Percentiles rank a stretch among this genome's conserved stretches.
Evolutionary conservation across 1,140 invertebrate genomes (phyloP).

Genomic region (Alviniconcha marisindica): DNA sequence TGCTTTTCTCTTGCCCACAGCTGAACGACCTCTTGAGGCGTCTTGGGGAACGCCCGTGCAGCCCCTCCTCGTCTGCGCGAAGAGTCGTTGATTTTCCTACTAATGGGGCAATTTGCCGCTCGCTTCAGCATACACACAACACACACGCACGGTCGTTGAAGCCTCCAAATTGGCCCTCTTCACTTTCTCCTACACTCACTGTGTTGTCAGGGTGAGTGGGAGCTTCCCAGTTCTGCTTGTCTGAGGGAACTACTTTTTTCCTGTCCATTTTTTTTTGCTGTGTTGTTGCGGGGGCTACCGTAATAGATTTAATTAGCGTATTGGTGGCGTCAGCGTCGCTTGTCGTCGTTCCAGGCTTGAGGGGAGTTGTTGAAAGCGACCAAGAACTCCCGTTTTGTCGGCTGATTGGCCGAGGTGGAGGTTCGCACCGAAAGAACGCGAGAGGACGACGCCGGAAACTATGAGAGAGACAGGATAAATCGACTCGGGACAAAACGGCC

Average conservation of each 20-base stretch:
- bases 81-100: slow-evolving; percentile 33
- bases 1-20: neutral
- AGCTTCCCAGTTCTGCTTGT: neutral
- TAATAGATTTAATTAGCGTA: slow-evolving; percentile 38
- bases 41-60: neutral
- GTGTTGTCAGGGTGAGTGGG: neutral
- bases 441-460: neutral
- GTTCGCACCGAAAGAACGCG: neutral
- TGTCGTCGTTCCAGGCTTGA: neutral
- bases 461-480: slow-evolving; percentile 17
- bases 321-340: slow-evolving; percentile 24
- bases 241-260: neutral
- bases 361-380: slow-evolving; percentile 3
- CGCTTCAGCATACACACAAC: slow-evolving; percentile 25
- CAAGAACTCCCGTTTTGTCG: neutral
- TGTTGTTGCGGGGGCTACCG: neutral
- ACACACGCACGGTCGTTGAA: neutral
- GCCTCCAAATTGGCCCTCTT: slow-evolving; percentile 17
- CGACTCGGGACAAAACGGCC: neutral
- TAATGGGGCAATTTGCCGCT: slow-evolving; percentile 34
- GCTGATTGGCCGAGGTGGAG: slow-evolving; percentile 12
- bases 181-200: too few relatives aligned
- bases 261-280: neutral
- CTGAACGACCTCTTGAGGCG: slow-evolving; percentile 23
- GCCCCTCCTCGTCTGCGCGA: slow-evolving; percentile 1